Conservation (phyloP, 2,888 invertebrate species). For the Julus scandinavius region DNA sequence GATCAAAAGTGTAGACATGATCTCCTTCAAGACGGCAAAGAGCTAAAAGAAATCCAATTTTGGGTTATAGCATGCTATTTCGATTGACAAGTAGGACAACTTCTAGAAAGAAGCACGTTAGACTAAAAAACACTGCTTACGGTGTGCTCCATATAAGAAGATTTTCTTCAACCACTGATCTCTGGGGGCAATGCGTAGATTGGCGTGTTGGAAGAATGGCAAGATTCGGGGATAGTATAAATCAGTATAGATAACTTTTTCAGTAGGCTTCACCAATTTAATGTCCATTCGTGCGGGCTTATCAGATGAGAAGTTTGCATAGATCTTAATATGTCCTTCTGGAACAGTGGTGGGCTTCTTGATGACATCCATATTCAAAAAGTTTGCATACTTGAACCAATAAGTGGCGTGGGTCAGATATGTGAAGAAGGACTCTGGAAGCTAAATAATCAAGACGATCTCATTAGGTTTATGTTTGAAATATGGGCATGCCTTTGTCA, state of each 20-base stretch:
- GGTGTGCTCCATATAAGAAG: not conserved
- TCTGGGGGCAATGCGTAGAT: conserved; percentile 31
- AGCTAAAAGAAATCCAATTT: conserved; percentile 48
- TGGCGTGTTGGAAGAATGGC: conserved; percentile 53
- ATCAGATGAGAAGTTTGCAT: conserved; percentile 54
- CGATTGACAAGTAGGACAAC: not conserved
- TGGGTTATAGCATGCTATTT: not conserved
- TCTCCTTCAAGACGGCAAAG: conserved; percentile 57
- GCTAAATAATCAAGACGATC: not conserved
- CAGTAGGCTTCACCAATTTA: conserved; percentile 56
- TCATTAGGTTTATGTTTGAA: not conserved
- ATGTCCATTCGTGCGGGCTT: conserved; percentile 57
- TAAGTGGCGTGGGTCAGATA: not conserved
- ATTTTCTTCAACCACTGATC: conserved; percentile 15
- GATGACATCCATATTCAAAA: not conserved
- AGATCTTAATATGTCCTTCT: conserved; percentile 52
- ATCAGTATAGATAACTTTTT: conserved; percentile 58
- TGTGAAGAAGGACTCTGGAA: conserved; percentile 52
- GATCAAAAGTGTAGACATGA: conserved; percentile 58
- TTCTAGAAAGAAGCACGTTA: not conserved
- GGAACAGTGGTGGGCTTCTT: not conserved
- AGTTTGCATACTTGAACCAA: conserved; percentile 7
- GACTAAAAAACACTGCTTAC: conserved; percentile 44
- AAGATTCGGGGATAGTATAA: conserved; percentile 57
- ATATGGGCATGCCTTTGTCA: not conserved